Base-by-base conservation (phyloP, 1,140 invertebrate genomes). In the Conus betulinus region DNA sequence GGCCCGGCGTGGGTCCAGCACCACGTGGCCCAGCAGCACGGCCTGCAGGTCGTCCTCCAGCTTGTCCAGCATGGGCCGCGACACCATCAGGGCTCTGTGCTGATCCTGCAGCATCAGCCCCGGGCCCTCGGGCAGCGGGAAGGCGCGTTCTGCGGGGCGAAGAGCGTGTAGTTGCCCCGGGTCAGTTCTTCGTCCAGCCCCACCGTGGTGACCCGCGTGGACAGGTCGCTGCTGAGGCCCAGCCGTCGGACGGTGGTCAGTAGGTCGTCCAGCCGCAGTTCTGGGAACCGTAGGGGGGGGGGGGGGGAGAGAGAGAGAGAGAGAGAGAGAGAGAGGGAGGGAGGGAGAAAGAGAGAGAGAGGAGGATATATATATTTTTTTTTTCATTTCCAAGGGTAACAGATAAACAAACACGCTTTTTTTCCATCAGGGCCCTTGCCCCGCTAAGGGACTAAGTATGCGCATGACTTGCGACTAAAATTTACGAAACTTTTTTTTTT, bases 1-100 rank as follows among this genome's bases (percentile, higher is more conserved):
- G 52, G 94, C 93, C 76, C 94, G 94, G 78, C 93, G 84, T n/a
- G 94, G 89, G 11, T 93, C 95, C 7, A 91, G 88, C 23, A 93
- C 91, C 85, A 96, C 89, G 91, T 96, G 95, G 82, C 94, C 91
- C 67, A 95, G 90, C 5, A 95, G 79, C 13, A 94, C 83, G 25
- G 89, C 87, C 74, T 91, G 89, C 2, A 92, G 90, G 57, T 93
- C 91, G 5, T 90, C 79, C 3, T 92, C 81, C 6, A 93, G 74
- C 23, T 88, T 76, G 8, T 53, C 76, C 86, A 11, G 13, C 11
- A 87, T 51, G 53, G 86, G 74, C 10, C 39, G 23, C 13, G 86
- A 87, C 51, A 87, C 86, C 86, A 79, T 67, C 57, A 87, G 57
- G 52, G 84, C 84, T 20, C 20, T 0, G 20, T 53, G 76, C 25